Evolutionary conservation across 2,113 vertebrate species (phyloP).

Genomic region (Sciurus niger): DNA sequence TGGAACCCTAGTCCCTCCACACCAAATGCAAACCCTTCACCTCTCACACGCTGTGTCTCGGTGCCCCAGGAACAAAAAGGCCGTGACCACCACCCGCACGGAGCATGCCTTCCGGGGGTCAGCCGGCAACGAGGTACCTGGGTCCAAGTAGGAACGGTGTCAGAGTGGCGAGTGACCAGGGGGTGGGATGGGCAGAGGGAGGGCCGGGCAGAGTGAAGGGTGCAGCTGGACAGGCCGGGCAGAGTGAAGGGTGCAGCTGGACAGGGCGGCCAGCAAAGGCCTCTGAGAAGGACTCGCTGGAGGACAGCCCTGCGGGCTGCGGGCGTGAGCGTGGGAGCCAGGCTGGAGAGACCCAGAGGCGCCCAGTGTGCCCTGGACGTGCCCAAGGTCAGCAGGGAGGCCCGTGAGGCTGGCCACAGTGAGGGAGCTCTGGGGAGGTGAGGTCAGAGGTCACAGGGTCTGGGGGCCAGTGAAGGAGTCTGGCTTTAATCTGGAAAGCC

Average conservation of each 20-base stretch:
- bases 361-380: accelerated
- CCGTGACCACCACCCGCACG: too few relatives aligned
- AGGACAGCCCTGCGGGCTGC: accelerated
- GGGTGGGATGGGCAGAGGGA: neutral
- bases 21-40: neutral
- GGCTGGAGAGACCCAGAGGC: neutral
- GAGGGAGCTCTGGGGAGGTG: too few relatives aligned
- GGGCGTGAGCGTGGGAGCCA: too few relatives aligned
- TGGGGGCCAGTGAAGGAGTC: neutral
- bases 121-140: neutral
- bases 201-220: neutral
- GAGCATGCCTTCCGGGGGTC: accelerated
- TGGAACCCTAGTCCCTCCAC: neutral
- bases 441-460: neutral
- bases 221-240: neutral
- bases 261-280: too few relatives aligned
- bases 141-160: accelerated
- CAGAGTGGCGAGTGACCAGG: neutral
- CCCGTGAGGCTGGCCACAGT: neutral
- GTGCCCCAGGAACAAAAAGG: too few relatives aligned
- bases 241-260: neutral
- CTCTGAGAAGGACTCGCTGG: neutral
- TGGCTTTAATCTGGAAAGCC: neutral
- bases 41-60: neutral
- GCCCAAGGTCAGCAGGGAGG: neutral